A percentile compares a stretch with the other conserved stretches of the same genome.
These are phyloP conservation scores for Crocidura indochinensis DNA, from an alignment of 2,797 vertebrate genomes.

Conservation along the genomic window DNA sequence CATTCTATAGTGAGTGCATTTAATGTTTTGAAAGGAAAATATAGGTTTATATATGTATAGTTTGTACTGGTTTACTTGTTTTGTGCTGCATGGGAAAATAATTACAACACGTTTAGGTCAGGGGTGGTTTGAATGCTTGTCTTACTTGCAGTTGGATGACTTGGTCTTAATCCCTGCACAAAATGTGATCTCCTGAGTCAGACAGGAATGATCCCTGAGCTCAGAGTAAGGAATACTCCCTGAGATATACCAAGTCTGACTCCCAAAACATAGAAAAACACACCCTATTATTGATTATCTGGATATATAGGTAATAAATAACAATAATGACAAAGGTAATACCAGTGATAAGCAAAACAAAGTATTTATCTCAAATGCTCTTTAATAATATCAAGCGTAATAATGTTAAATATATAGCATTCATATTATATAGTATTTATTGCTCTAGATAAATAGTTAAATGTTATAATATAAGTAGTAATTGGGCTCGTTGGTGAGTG, in stretches of 20 bases:
- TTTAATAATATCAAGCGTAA: not conserved
- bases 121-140: too few relatives aligned
- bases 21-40: constrained; percentile 12
- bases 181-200: not conserved
- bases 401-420: not conserved
- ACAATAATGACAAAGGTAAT: not conserved
- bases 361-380: not conserved
- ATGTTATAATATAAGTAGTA: too few relatives aligned
- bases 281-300: not conserved
- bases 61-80: not conserved
- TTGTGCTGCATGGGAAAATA: not conserved
- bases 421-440: too few relatives aligned
- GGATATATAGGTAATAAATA: not conserved
- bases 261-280: not conserved
- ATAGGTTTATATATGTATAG: not conserved
- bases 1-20: not conserved
- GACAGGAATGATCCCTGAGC: too few relatives aligned
- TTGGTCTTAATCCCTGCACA: too few relatives aligned
- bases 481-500: too few relatives aligned
- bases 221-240: too few relatives aligned
- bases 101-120: not conserved
- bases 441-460: too few relatives aligned
- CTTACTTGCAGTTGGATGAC: too few relatives aligned
- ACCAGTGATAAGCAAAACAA: not conserved
- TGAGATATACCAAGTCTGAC: too few relatives aligned